Evolutionary conservation across 2,113 vertebrate species (phyloP).

Genomic region (Mormyrus iriodes): DNA sequence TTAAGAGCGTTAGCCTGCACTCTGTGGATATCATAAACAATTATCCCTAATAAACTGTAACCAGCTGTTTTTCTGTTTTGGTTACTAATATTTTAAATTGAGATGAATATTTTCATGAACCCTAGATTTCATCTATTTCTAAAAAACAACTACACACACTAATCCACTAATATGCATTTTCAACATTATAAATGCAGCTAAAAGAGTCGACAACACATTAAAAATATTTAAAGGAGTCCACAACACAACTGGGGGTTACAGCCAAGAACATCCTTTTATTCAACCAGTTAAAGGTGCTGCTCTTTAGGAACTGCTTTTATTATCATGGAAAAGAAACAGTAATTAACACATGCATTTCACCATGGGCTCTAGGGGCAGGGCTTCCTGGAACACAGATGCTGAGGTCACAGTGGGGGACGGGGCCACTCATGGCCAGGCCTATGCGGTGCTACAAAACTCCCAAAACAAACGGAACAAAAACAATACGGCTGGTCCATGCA

Average conservation of each 20-base stretch:
- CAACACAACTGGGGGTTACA: slow-evolving; percentile 48
- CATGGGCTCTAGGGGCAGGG: slow-evolving; percentile 59
- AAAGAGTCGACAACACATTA: slow-evolving; percentile 34
- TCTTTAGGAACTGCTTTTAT: slow-evolving; percentile 75
- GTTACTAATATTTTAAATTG: not conserved
- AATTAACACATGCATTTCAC: slow-evolving; percentile 79
- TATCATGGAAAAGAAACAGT: slow-evolving; percentile 77
- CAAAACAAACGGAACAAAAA: slow-evolving; percentile 47
- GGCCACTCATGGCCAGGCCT: slow-evolving; percentile 35
- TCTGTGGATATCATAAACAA: not conserved
- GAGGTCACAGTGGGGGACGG: slow-evolving; percentile 48
- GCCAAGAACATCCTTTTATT: slow-evolving; percentile 83
- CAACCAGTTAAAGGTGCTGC: slow-evolving; percentile 67
- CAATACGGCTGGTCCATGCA: slow-evolving; percentile 50
- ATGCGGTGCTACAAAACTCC: slow-evolving; percentile 36
- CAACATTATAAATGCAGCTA: not conserved
- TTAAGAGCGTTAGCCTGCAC: not conserved
- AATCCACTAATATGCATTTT: not conserved
- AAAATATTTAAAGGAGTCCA: slow-evolving; percentile 32
- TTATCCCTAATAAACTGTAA: not conserved
- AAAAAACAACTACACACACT: not conserved
- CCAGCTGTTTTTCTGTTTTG: not conserved
- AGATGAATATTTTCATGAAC: not conserved
- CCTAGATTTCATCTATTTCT: not conserved
- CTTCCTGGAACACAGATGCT: slow-evolving; percentile 26